These are phyloP conservation scores for Listronotus oregonensis DNA, from an alignment of 1,140 invertebrate species.

Conservation along the genomic window DNA sequence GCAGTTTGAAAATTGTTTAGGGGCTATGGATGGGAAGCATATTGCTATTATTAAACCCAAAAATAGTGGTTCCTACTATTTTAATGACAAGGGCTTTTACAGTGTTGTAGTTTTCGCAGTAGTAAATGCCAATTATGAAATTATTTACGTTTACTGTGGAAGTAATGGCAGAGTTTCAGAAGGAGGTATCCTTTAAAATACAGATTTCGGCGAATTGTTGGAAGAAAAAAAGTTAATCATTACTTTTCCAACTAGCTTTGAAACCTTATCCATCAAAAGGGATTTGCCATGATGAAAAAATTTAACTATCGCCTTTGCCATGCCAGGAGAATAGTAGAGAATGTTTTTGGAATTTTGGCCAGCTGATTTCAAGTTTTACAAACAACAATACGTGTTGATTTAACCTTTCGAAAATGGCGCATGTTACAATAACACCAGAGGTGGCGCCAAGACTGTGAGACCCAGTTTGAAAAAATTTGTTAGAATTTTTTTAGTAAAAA, in stretches of 20 bases:
- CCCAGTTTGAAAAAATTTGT: too few species aligned
- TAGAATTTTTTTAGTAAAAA: too few species aligned
- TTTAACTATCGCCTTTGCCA: constrained; percentile 25
- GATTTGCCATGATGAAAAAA: constrained; percentile 37
- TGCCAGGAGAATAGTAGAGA: constrained; percentile 26
- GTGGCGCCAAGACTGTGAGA: too few species aligned
- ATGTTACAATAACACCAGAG: too few species aligned
- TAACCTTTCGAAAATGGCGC: too few species aligned
- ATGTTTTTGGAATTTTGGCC: constrained; percentile 15
- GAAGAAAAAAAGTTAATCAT: constrained; percentile 20
- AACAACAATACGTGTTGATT: constrained; percentile 50
- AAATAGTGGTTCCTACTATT: constrained; percentile 47
- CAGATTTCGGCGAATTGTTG: neutral
- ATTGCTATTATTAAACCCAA: constrained; percentile 32
- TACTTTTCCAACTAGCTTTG: constrained; percentile 40
- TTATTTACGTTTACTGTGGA: constrained; percentile 56
- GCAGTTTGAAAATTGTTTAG: constrained; percentile 53
- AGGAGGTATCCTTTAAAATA: constrained; percentile 21
- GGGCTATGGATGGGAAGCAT: constrained; percentile 56
- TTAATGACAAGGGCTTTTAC: constrained; percentile 55
- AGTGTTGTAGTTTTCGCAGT: constrained; percentile 55
- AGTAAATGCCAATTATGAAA: constrained; percentile 55
- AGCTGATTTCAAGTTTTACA: constrained; percentile 39
- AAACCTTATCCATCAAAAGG: constrained; percentile 54
- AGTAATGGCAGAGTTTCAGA: constrained; percentile 55